Base-by-base conservation (phyloP, 2,888 invertebrate species). In the Yponomeuta sedellus region DNA sequence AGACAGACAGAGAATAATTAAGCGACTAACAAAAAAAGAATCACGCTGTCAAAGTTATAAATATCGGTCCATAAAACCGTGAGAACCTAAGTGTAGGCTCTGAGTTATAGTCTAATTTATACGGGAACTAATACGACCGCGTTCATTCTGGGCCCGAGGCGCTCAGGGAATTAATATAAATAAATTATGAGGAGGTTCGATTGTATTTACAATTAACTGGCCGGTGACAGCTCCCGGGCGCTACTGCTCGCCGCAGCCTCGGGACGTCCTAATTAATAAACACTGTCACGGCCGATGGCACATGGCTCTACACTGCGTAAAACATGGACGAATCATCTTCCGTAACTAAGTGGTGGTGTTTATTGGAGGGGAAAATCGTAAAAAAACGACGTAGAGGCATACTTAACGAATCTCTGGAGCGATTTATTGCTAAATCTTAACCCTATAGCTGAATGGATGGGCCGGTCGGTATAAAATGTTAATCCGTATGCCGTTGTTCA, bases 71-170 rank as follows among this genome's bases (percentile, higher is more conserved):
- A 77, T 77, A 75, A 73, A 83, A 61, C 82, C 91, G 89, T 90
- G 91, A 83, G 90, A 90, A 89, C 78, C 73, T 72, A 78, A 78
- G 76, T 77, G 83, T 84, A 82, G 82, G 80, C 77, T 77, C 75
- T 83, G 84, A 90, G 91, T 89, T 90, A 90, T 90, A 71, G 80
- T 74, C 87, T 88, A 85, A 90, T 89, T 88, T 87, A 88, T 87
- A 85, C 85, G 87, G 78, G 88, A 87, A 86, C 86, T 84, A 82
- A 87, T 82, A 79, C 77, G 72, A 79, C 79, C 74, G 79, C 75
- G 83, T 77, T 82, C 80, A 74, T 73, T 72, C 73, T 68, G 70
- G 72, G 86, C 86, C 86, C 72, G 75, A 69, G 83, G 89, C 83
- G 76, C 69, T 80, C 39, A 75, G 79, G n/a, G 79, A 86, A 84